Evolutionary conservation across 2,888 invertebrate genomes (phyloP), one percentile per base, ranked within the genome.

Genomic region (Agriopis aurantiaria): DNA sequence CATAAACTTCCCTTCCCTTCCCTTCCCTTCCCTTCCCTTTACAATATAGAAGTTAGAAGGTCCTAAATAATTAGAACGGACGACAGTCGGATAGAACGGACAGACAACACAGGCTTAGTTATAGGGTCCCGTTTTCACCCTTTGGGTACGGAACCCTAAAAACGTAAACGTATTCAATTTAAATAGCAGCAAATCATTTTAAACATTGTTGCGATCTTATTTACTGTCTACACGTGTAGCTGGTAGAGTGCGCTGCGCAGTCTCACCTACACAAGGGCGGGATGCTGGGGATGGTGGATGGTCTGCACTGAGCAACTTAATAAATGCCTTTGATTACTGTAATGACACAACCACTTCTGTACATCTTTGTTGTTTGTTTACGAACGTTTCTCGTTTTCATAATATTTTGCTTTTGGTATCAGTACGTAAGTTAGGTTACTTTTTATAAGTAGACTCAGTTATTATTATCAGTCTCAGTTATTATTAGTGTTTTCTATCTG

Each of bases 241-340:
- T 11, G 7, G 10, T 87, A 82, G 80, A 82, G 81, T 80, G 84
- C 81, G 80, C 73, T 80, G 84, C 81, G 80, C 73, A 75, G 82
- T 80, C 82, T 80, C 84, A 83, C 85, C 85, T 84, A 83, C 84
- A 83, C 83, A 83, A 82, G 78, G 72, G 73, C 65, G 64, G 65
- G 69, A 62, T 51, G n/a, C 57, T 11, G 57, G 62, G 51, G 51
- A 60, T 43, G 60, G 43, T 56, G 41, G 33, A 53, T 57, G 51
- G 40, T 49, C 52, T 23, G 65, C 56, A 61, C 60, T 49, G 65
- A 73, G 76, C 79, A 82, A 80, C 80, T 80, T 85, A 80, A 80
- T 82, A 83, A 83, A 83, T 79, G 78, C 82, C 79, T 84, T 83
- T 85, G 84, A 85, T 85, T 82, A 81, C 70, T 71, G 80, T 79